Conservation (phyloP, 1,140 invertebrate species). For the Coptotermes formosanus region DNA sequence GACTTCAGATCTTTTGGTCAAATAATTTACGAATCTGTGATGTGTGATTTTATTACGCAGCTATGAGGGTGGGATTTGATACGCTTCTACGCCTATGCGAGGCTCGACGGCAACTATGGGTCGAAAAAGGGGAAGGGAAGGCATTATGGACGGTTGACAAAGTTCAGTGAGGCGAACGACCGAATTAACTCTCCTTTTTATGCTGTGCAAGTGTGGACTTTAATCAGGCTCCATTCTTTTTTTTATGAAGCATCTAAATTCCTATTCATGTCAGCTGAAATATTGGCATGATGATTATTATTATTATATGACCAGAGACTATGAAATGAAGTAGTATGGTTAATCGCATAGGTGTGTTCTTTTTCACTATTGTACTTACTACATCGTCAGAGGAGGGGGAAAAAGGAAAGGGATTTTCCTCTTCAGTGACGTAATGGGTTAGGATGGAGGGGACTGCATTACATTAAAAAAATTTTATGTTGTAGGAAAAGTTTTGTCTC, state of each 20-base stretch:
- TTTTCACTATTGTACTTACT: background rate
- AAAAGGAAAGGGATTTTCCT: background rate
- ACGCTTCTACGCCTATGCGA: background rate
- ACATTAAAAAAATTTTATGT: background rate
- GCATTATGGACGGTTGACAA: background rate
- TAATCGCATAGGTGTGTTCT: background rate
- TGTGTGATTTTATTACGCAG: background rate
- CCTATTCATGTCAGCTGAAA: background rate
- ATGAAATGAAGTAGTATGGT: background rate
- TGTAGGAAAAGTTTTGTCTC: background rate
- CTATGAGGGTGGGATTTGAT: background rate
- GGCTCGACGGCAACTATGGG: too few species aligned
- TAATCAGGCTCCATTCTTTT: background rate
- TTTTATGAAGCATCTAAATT: background rate
- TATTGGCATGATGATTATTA: slow-evolving; percentile 1
- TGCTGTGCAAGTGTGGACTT: background rate
- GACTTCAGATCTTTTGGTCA: too few species aligned
- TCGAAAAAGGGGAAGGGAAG: background rate
- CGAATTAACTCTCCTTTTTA: background rate
- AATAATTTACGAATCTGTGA: background rate
- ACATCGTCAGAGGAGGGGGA: background rate
- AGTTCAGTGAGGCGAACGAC: background rate
- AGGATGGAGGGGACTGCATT: background rate
- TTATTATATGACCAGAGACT: background rate
- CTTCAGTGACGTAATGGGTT: background rate